Evolutionary conservation across 2,888 invertebrate genomes (phyloP).

Genomic region (Zelleria hepariella): DNA sequence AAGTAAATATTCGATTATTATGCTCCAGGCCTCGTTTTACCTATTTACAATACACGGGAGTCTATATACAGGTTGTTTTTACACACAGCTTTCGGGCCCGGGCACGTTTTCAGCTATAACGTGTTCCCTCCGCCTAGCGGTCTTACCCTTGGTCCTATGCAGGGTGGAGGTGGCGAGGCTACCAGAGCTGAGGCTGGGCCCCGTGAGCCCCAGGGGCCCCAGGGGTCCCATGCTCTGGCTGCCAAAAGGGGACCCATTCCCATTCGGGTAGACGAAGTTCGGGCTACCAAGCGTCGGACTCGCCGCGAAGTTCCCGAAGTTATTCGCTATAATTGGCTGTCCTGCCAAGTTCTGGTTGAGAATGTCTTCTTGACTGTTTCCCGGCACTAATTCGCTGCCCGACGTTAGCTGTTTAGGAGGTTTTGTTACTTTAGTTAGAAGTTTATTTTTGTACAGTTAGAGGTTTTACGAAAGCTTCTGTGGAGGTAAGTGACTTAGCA

Average conservation of each 20-base stretch:
- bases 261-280: conserved; percentile 64
- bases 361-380: conserved; percentile 49
- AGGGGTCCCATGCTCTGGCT: conserved; percentile 28
- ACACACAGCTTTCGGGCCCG: conserved; percentile 91
- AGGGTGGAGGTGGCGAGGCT: conserved; percentile 59
- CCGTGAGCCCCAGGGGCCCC: conserved; percentile 39
- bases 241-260: conserved; percentile 55
- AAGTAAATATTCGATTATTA: not conserved
- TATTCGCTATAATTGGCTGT: conserved; percentile 38
- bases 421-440: not conserved
- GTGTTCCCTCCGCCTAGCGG: conserved; percentile 76
- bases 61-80: conserved; percentile 19
- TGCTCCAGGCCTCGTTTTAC: not conserved
- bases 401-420: not conserved
- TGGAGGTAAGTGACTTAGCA: not conserved
- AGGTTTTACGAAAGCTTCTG: not conserved
- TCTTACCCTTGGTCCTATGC: conserved; percentile 66
- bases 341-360: conserved; percentile 49
- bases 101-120: conserved; percentile 88
- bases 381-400: conserved; percentile 3
- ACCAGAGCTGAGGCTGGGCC: conserved; percentile 58
- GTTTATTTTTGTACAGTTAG: not conserved
- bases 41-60: not conserved
- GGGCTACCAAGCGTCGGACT: conserved; percentile 65
- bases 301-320: conserved; percentile 56